phyloP scores from a whole-genome alignment of 92 coral and sea anemone genomes.

The Parazoanthus darwini region DNA sequence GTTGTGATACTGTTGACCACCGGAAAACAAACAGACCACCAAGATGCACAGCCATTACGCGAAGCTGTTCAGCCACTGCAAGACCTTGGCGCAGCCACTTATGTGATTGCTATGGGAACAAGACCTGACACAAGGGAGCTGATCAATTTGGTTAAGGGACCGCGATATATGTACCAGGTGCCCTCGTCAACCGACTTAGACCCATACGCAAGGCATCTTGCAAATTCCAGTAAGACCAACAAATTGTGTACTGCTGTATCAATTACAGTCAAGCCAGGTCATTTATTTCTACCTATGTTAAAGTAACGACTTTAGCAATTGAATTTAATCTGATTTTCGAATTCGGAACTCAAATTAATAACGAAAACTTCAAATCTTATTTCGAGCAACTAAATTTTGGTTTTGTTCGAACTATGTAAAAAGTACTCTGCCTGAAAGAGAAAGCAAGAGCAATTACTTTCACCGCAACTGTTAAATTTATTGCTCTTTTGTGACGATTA shows the following conservation, averaged over 20 bases:
- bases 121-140: background rate
- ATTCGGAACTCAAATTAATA: no score
- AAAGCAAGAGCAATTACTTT: no score
- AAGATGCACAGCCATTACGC: background rate
- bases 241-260: background rate
- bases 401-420: no score
- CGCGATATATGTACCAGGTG: constrained; percentile 6
- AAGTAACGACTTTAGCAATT: no score
- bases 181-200: constrained; percentile 23
- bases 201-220: constrained; percentile 19
- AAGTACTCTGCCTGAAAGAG: no score
- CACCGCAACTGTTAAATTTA: no score
- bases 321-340: no score
- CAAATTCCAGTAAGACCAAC: constrained; percentile 21
- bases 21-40: constrained; percentile 18
- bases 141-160: constrained; percentile 2
- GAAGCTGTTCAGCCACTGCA: constrained; percentile 8
- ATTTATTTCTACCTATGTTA: no score
- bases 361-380: no score
- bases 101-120: constrained; percentile 37
- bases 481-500: no score
- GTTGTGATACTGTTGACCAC: constrained; percentile 29
- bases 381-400: no score
- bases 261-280: background rate
- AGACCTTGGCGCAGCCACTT: constrained; percentile 6